Evolutionary conservation across 2,888 invertebrate species (phyloP).

Genomic region (Andrena marginata): DNA sequence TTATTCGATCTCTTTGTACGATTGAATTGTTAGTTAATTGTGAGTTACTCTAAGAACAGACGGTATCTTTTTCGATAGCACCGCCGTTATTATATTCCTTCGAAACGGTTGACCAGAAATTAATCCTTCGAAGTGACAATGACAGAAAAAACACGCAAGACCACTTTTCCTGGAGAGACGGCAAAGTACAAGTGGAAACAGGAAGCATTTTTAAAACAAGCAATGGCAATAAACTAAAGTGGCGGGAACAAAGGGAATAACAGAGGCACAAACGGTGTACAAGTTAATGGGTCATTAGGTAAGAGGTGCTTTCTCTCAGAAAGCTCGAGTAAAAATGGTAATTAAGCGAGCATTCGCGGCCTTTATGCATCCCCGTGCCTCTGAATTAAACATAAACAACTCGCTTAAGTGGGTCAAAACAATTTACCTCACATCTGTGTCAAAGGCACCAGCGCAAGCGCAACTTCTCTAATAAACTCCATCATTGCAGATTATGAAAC

Average conservation of each 20-base stretch:
- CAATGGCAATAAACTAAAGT: conserved; percentile 14
- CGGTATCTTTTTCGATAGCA: not conserved
- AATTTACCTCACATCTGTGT: conserved; percentile 22
- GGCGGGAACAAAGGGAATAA: not conserved
- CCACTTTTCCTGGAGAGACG: not conserved
- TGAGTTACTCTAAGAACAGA: too few relatives aligned
- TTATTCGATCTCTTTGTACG: not conserved
- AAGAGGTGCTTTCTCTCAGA: conserved; percentile 16
- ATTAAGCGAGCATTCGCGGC: conserved; percentile 39
- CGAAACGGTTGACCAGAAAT: conserved; percentile 3
- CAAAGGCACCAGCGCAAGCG: not conserved
- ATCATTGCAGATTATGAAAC: not conserved
- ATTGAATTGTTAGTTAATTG: too few relatives aligned
- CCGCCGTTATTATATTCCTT: too few relatives aligned
- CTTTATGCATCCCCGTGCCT: conserved; percentile 12
- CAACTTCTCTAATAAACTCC: not conserved
- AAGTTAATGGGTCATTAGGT: conserved; percentile 49
- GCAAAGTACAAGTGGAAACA: not conserved
- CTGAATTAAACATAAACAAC: conserved; percentile 54
- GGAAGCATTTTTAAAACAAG: conserved; percentile 19
- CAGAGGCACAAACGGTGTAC: conserved; percentile 27
- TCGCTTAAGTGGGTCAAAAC: conserved; percentile 34
- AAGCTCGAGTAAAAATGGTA: conserved; percentile 37
- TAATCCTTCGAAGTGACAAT: not conserved
- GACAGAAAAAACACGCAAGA: not conserved